phyloP scores from a whole-genome alignment of 2,888 invertebrate genomes.

The Amblyjoppa fuscipennis region DNA sequence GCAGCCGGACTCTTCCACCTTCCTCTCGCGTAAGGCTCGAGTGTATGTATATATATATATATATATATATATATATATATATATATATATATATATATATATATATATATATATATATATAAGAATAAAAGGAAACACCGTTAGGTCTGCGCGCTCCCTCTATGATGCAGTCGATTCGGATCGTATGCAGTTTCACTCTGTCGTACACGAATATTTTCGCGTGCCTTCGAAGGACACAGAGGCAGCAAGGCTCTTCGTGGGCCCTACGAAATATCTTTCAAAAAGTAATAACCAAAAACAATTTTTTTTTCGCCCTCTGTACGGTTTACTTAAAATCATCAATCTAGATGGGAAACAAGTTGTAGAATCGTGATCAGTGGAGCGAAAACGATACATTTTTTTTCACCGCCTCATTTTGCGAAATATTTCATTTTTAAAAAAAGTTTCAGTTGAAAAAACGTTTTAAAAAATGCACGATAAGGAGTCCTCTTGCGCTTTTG shows the following conservation, averaged over 20 bases:
- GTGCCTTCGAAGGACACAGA: neutral
- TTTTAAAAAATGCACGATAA: no score
- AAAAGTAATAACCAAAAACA: neutral
- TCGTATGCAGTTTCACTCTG: neutral
- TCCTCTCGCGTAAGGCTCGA: conserved; percentile 11
- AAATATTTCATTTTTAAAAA: neutral
- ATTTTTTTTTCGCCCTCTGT: neutral
- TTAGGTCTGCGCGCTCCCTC: conserved; percentile 75
- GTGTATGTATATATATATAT: neutral
- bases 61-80: neutral
- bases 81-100: no score
- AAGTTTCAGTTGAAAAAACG: neutral
- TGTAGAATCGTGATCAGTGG: no score
- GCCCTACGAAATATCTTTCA: neutral
- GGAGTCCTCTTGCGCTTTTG: no score
- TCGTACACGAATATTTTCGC: neutral
- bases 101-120: conserved; percentile 13
- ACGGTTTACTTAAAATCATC: neutral
- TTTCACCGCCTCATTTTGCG: no score
- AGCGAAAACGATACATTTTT: no score
- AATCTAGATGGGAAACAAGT: neutral
- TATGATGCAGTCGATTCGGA: conserved; percentile 4
- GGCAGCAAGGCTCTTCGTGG: neutral
- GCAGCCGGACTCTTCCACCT: conserved; percentile 38
- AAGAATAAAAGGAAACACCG: conserved; percentile 74